A percentile compares a stretch with the other conserved stretches of the same genome.
phyloP scores from a whole-genome alignment of 2,888 invertebrate species.

The Eulithis prunata region DNA sequence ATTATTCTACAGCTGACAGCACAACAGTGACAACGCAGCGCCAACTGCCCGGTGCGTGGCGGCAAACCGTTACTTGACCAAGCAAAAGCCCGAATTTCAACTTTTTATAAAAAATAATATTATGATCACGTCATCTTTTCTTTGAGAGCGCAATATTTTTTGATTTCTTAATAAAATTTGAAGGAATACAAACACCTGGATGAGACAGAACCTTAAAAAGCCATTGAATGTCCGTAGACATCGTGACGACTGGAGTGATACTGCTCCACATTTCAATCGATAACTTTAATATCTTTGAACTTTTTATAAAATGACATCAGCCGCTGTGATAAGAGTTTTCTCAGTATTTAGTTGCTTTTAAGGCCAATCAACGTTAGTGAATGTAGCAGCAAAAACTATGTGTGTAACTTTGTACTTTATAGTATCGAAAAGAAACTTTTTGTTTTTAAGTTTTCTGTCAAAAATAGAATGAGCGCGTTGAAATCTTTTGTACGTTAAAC shows the following conservation, averaged over 20 bases:
- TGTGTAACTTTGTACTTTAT: not conserved
- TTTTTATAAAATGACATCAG: constrained; percentile 41
- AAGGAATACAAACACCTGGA: not conserved
- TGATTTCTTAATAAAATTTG: not conserved
- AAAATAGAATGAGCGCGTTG: constrained; percentile 29
- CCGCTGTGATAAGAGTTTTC: constrained; percentile 13
- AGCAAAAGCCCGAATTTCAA: not conserved
- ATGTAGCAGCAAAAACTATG: not conserved
- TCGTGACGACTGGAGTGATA: constrained; percentile 49
- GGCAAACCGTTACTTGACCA: not conserved
- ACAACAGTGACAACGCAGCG: not conserved
- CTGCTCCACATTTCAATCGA: constrained; percentile 50
- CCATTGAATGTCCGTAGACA: constrained; percentile 48
- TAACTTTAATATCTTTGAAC: constrained; percentile 33
- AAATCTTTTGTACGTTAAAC: constrained; percentile 29
- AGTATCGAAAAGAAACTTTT: not conserved
- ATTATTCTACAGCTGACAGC: not conserved
- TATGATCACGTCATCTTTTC: too few relatives aligned
- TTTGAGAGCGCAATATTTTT: not conserved
- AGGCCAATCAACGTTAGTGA: constrained; percentile 3
- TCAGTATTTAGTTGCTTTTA: constrained; percentile 9
- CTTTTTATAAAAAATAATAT: not conserved
- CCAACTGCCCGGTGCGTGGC: not conserved
- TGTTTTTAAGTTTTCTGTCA: not conserved
- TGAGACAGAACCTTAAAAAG: constrained; percentile 11